Percentiles rank a stretch among this genome's conserved stretches.
Evolutionary conservation across 2,888 invertebrate genomes (phyloP).

Genomic region (Drosophila helvetica): DNA sequence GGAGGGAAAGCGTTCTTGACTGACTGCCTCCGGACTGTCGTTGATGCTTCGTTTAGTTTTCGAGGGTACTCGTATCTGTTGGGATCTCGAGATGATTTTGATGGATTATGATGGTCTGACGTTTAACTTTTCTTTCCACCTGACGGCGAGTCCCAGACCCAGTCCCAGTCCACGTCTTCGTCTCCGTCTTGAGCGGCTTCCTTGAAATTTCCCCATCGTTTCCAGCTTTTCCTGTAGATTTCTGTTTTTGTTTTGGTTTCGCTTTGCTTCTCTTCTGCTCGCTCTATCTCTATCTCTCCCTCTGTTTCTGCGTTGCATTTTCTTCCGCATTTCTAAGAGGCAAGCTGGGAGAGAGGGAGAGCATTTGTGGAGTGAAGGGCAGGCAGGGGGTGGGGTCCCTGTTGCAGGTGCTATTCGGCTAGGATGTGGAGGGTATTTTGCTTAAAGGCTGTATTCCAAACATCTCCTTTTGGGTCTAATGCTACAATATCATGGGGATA

Average conservation of each 20-base stretch:
- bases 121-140: background rate
- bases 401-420: background rate
- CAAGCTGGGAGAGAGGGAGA: background rate
- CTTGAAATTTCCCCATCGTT: background rate
- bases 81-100: background rate
- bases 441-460: no score
- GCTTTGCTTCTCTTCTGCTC: background rate
- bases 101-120: background rate
- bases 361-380: background rate
- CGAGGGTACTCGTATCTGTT: background rate
- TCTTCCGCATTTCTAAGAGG: slow-evolving; percentile 43
- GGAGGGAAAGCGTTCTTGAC: background rate
- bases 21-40: background rate
- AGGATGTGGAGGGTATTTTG: background rate
- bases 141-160: background rate
- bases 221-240: slow-evolving; percentile 21
- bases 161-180: no score
- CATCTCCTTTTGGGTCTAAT: no score
- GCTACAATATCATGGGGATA: no score
- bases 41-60: background rate
- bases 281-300: background rate
- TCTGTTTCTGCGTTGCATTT: slow-evolving; percentile 28
- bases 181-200: background rate
- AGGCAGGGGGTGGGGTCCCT: background rate
- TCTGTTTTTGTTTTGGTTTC: slow-evolving; percentile 16